These are phyloP conservation scores for Geococcyx californianus DNA, from an alignment of 2,113 vertebrate species.

Conservation along the genomic window DNA sequence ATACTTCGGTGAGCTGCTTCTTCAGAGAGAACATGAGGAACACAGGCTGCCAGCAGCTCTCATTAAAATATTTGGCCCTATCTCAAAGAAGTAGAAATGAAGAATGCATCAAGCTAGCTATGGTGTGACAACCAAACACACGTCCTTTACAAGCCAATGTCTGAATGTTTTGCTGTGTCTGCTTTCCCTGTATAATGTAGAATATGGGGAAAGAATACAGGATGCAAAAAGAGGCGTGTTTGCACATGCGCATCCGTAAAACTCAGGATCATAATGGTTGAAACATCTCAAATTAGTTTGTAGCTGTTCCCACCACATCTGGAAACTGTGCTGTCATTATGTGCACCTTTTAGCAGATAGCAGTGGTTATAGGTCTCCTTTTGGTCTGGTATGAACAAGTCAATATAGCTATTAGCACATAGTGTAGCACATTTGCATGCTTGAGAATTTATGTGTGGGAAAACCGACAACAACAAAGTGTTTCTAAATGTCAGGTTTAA, in stretches of 20 bases:
- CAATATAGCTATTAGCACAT: background rate
- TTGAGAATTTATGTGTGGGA: background rate
- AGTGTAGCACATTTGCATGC: background rate
- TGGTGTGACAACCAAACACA: background rate
- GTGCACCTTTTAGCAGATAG: background rate
- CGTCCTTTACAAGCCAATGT: background rate
- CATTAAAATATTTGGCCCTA: background rate
- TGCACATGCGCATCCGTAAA: background rate
- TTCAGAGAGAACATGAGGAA: background rate
- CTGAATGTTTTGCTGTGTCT: background rate
- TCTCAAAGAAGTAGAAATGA: background rate
- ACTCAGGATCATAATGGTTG: background rate
- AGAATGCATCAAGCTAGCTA: background rate
- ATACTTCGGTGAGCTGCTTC: background rate
- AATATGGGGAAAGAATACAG: background rate
- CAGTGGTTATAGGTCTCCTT: background rate
- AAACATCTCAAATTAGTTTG: background rate
- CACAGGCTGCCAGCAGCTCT: background rate
- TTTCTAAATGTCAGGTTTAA: background rate
- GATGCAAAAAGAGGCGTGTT: background rate
- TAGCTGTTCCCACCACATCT: background rate
- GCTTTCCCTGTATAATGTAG: background rate
- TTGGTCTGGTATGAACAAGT: background rate
- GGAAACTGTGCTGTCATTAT: background rate
- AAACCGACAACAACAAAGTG: background rate